Evolutionary conservation across 37 sponge, comb jelly and placozoan species (phyloP), one percentile per base, ranked within the genome.

Genomic region (Ephydatia muelleri): DNA sequence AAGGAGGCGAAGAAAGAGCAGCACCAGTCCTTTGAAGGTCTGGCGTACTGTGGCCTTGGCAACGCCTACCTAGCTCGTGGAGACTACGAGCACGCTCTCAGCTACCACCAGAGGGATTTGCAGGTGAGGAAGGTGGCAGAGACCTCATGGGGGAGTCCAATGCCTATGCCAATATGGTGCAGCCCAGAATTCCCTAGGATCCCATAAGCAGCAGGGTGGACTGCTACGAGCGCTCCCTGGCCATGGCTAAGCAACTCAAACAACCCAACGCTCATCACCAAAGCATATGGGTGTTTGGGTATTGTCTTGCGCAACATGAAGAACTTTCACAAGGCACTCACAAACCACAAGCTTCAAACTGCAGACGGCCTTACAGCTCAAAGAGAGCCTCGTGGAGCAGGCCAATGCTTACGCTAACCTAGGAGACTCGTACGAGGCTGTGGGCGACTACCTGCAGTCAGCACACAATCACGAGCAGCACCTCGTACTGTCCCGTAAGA

Each of bases 281-380:
- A 89, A 76, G 92, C 94, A 12, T 91, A 91, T 73, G 86, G 95
- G 79, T 87, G 91, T 37, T 36, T 96, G 13, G 97, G 97, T 0
- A 96, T 94, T 33, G 97, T 94, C 28, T 86, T 91, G 26, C 92
- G 93, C 31, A 92, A 91, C 86, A 89, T 87, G 87, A 92, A 84
- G 68, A 77, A 85, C 67, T 94, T 73, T 49, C 88, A 83, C 31
- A 80, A 90, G 34, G 95, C 97, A 14, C 80, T 92, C 28, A 84
- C 84, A 27, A 87, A 89, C 77, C 95, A 95, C 72, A 84, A 94
- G 73, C 83, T 85, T 28, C 94, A 94, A n/a, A 38, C 74, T 94
- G 37, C 36, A 77, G 31, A 81, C 82, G 14, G 88, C 91, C 27
- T 80, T 90, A 0, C 23, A 14, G 33, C 80, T 94, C 11, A 72